Conservation (phyloP, 2,888 invertebrate genomes). For the Thelaira solivaga region DNA sequence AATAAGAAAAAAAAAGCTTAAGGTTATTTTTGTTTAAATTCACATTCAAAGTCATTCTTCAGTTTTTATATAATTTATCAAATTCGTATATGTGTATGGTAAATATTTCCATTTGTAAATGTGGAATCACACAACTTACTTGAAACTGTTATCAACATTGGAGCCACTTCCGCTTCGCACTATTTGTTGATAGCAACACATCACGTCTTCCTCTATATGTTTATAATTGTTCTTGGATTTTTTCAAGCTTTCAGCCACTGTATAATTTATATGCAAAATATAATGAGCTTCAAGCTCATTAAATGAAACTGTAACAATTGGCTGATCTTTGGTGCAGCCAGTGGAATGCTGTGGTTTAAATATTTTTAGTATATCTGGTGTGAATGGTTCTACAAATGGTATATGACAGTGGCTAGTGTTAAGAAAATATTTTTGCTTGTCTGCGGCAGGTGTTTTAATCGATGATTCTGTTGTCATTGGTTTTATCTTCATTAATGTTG, state of each 20-base stretch:
- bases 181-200: conserved; percentile 73
- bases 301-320: conserved; percentile 69
- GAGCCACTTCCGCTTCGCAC: conserved; percentile 67
- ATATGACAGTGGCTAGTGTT: conserved; percentile 81
- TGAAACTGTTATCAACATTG: conserved; percentile 68
- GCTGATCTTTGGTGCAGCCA: conserved; percentile 76
- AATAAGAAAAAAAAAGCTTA: too few species aligned
- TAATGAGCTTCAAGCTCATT: conserved; percentile 64
- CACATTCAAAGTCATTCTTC: too few species aligned
- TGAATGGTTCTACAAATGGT: conserved; percentile 80
- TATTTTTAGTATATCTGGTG: conserved; percentile 77
- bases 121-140: conserved; percentile 63
- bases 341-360: conserved; percentile 77
- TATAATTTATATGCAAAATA: conserved; percentile 67
- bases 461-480: neutral
- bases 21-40: too few species aligned
- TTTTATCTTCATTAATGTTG: neutral
- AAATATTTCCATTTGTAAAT: neutral
- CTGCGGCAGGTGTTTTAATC: neutral
- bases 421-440: conserved; percentile 68
- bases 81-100: neutral
- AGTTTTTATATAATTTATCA: too few species aligned
- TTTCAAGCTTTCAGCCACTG: conserved; percentile 33
- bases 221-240: conserved; percentile 1
- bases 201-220: conserved; percentile 60